Evolutionary conservation across 2,113 vertebrate species (phyloP), one percentile per base, ranked within the genome.

Genomic region (Chaetops frenatus): DNA sequence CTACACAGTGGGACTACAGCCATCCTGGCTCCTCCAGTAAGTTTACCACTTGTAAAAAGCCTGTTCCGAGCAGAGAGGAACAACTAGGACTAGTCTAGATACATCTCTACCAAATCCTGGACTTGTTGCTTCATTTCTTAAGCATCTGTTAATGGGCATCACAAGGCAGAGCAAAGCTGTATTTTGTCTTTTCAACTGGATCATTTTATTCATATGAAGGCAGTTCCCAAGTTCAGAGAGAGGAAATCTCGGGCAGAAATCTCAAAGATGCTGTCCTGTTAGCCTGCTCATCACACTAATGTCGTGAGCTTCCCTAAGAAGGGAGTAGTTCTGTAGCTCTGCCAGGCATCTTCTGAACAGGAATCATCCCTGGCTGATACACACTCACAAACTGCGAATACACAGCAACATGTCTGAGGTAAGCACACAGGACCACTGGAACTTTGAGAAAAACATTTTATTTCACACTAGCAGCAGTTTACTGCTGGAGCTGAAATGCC

Each of bases 381-480:
- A 31, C 38, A 12, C 7, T 44, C 18, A 56, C 35, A 28, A 86
- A 62, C 24, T 45, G 38, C 23, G 35, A 45, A 38, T 29, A n/a
- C 21, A 70, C 27, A 69, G 33, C 33, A 92, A 16, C 12, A 62
- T 12, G 5, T 62, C 48, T 54, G n/a, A 83, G 12, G 21, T 33
- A 33, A 71, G 38, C 8, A 51, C 20, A 10, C 0, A 0, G 8
- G 14, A 73, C 7, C 10, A 40, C 29, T 25, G 23, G 7, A n/a
- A 66, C 27, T 31, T 70, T 33, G 6, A 74, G 28, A 6, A 56
- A 71, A 95, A 36, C 7, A 4, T 14, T 58, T 24, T 42, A 19
- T 87, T 88, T 84, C 78, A 44, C 31, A 64, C 64, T 24, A 48
- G 23, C 19, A 40, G 0, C 27, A 40, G 15, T 57, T 57, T 25